Conservation (phyloP, 2,113 vertebrate genomes). For the Neodon shergylaensis region DNA sequence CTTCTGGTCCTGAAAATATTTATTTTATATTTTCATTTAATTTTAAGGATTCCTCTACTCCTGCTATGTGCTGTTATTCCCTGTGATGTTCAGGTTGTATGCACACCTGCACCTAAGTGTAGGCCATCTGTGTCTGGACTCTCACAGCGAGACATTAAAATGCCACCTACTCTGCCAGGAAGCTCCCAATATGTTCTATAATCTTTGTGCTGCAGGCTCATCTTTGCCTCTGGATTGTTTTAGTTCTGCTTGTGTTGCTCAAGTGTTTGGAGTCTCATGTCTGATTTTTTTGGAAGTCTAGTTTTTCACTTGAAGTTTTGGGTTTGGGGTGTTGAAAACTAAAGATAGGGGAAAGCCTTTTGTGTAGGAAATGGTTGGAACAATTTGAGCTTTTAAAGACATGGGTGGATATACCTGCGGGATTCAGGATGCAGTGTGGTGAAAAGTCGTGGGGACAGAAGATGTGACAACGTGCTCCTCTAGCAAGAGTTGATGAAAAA, state of each 20-base stretch:
- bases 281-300: neutral
- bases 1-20: neutral
- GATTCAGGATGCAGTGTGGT: neutral
- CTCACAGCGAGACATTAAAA: conserved; percentile 2
- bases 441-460: neutral
- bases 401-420: neutral
- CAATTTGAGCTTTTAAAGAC: neutral
- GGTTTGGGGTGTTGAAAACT: neutral
- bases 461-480: neutral
- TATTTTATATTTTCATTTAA: neutral
- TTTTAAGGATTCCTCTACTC: neutral
- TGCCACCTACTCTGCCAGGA: neutral
- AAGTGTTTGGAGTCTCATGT: neutral
- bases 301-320: neutral
- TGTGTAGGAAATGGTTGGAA: neutral
- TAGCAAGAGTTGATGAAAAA: neutral
- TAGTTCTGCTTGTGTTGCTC: neutral
- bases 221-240: neutral
- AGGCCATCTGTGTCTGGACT: neutral
- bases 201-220: neutral
- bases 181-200: neutral
- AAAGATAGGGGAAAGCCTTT: neutral
- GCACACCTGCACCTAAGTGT: neutral
- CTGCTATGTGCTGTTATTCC: neutral
- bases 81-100: neutral